Evolutionary conservation across 2,113 vertebrate genomes (phyloP).

Genomic region (Corythornis madagascariensis): DNA sequence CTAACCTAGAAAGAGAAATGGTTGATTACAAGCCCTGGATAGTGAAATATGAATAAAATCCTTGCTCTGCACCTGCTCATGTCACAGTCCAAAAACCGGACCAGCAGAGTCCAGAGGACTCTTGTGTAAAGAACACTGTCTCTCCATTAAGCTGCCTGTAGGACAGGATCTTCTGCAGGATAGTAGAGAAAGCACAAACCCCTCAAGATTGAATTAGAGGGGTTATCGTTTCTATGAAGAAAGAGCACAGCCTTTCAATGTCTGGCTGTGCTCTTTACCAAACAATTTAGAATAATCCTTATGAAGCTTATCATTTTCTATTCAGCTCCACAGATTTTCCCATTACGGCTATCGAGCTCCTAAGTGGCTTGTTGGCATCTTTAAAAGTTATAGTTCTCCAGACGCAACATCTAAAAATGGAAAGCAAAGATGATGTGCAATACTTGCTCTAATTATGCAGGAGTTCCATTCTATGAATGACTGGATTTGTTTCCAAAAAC

Average conservation of each 20-base stretch:
- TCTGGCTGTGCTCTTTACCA: constrained; percentile 30
- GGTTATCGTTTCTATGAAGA: not conserved
- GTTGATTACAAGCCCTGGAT: not conserved
- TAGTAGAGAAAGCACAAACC: not conserved
- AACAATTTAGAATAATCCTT: constrained; percentile 16
- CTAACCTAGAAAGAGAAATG: not conserved
- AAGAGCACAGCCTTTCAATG: not conserved
- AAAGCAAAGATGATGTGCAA: constrained; percentile 47
- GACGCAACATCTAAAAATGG: constrained; percentile 48
- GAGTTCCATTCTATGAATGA: constrained; percentile 57
- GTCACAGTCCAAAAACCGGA: not conserved
- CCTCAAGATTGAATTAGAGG: not conserved
- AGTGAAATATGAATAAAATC: not conserved
- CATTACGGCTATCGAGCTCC: constrained; percentile 53
- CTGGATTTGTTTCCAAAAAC: constrained; percentile 35
- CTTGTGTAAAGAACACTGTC: not conserved
- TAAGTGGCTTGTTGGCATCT: constrained; percentile 63
- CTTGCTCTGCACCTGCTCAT: not conserved
- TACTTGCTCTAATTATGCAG: constrained; percentile 41
- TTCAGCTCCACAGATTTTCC: constrained; percentile 57
- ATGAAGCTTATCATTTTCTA: constrained; percentile 54
- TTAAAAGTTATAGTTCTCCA: constrained; percentile 64
- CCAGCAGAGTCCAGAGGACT: not conserved
- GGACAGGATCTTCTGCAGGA: not conserved
- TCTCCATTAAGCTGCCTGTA: not conserved